These are phyloP conservation scores for Astyanax mexicanus DNA, from an alignment of 2,797 vertebrate species.

Conservation along the genomic window DNA sequence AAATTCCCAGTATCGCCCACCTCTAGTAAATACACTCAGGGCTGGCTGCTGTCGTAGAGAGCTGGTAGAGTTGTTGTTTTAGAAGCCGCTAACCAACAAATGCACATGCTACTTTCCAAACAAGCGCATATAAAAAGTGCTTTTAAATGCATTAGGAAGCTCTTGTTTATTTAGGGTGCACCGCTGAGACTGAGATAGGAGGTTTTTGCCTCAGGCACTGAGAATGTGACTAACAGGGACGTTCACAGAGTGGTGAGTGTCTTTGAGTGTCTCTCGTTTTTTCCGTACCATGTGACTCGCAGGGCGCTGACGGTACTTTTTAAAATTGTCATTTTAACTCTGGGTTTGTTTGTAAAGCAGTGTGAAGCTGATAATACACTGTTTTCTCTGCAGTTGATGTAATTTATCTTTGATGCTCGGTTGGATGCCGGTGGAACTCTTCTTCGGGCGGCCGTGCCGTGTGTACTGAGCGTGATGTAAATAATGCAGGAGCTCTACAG, in stretches of 20 bases:
- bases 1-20: no score
- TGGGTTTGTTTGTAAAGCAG: no score
- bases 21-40: no score
- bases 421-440: constrained; percentile 41
- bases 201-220: constrained; percentile 69
- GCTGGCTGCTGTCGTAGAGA: no score
- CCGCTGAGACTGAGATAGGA: constrained; percentile 67
- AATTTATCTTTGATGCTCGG: constrained; percentile 39
- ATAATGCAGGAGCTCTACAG: constrained; percentile 55
- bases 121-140: no score
- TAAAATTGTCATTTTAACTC: not conserved
- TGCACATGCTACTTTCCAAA: constrained; percentile 15
- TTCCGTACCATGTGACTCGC: no score
- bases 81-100: not conserved
- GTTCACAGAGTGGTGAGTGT: not conserved
- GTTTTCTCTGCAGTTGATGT: constrained; percentile 50
- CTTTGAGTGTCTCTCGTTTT: constrained; percentile 8
- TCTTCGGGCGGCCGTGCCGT: constrained; percentile 45
- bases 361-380: constrained; percentile 38
- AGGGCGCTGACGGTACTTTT: no score
- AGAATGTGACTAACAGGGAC: constrained; percentile 19
- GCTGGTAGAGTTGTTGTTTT: no score
- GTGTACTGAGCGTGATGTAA: constrained; percentile 48
- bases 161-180: constrained; percentile 67
- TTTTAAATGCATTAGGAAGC: constrained; percentile 39